Evolutionary conservation across 2,888 invertebrate species (phyloP).

Genomic region (Amblyjoppa fuscipennis): DNA sequence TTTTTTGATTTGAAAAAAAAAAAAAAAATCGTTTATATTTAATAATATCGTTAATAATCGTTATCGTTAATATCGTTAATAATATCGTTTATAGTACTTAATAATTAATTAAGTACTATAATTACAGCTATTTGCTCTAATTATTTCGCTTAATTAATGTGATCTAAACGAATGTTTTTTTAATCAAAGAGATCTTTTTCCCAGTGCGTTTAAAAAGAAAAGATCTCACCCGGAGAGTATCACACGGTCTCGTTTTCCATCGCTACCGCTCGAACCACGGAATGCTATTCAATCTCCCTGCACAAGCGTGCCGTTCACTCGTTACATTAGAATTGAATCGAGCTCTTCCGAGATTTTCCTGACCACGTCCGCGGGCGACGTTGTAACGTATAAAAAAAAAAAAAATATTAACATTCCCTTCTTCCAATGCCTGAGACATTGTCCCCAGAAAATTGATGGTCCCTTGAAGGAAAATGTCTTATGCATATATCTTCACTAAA

Average conservation of each 20-base stretch:
- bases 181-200: background rate
- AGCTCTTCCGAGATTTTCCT: constrained; percentile 71
- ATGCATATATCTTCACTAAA: background rate
- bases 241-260: constrained; percentile 37
- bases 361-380: constrained; percentile 29
- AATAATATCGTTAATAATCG: too few species aligned
- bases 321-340: constrained; percentile 79
- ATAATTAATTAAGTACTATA: too few species aligned
- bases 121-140: background rate
- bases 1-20: too few species aligned
- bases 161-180: background rate
- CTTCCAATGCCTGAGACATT: constrained; percentile 13
- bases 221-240: constrained; percentile 6
- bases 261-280: constrained; percentile 38
- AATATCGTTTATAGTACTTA: too few species aligned
- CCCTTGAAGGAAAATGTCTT: constrained; percentile 8
- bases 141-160: constrained; percentile 8
- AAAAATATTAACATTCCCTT: background rate
- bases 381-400: background rate
- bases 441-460: constrained; percentile 48
- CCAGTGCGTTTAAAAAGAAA: constrained; percentile 7
- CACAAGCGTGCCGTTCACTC: constrained; percentile 49
- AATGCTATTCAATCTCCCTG: constrained; percentile 67
- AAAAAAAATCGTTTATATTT: too few species aligned
- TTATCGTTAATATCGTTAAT: too few species aligned